phyloP scores from a whole-genome alignment of 2,797 vertebrate genomes.

The Myioborus miniatus region DNA sequence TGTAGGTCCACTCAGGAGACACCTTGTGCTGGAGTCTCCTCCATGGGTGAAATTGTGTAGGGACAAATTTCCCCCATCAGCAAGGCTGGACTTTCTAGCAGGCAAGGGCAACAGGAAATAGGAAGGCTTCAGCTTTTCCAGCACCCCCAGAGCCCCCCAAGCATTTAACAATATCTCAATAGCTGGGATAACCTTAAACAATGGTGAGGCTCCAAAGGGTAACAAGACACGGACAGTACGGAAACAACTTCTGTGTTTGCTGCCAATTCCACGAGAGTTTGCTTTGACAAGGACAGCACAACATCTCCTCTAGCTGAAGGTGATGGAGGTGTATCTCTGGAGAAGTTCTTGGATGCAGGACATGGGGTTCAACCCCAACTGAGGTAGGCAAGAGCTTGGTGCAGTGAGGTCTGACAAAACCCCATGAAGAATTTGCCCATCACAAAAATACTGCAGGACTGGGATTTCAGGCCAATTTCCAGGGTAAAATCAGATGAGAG shows the following conservation, averaged over 20 bases:
- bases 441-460: neutral
- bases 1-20: accelerated
- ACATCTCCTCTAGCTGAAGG: neutral
- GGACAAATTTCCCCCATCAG: neutral
- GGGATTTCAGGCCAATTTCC: too few relatives aligned
- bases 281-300: neutral
- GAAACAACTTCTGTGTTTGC: neutral
- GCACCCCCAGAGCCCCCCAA: neutral
- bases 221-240: neutral
- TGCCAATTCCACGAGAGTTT: neutral
- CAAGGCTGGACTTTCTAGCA: neutral
- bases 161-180: neutral
- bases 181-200: neutral
- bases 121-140: neutral
- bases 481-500: neutral
- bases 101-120: neutral
- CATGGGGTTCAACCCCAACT: accelerated
- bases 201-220: accelerated
- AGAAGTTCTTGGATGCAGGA: neutral
- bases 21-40: neutral
- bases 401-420: neutral
- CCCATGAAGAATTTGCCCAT: accelerated
- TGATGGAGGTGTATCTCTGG: neutral
- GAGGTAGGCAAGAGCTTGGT: neutral
- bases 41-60: neutral